These are phyloP conservation scores for Mus spretus DNA, from an alignment of 2,797 vertebrate genomes.

Conservation along the genomic window DNA sequence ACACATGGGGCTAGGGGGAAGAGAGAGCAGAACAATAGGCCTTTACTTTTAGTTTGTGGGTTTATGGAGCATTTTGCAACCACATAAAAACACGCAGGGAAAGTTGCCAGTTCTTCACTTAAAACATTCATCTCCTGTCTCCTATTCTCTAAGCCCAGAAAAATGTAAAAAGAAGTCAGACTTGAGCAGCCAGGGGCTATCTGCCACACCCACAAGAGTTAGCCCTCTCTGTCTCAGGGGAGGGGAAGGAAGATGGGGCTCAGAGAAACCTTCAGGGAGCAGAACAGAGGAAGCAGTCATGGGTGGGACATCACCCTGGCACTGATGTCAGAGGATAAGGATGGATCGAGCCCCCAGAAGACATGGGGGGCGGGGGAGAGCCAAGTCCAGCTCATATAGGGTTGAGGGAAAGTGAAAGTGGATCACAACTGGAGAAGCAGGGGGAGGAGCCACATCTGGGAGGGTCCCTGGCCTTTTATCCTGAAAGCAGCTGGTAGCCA, in stretches of 20 bases:
- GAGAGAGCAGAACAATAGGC: not conserved
- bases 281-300: too few species aligned
- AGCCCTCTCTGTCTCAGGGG: not conserved
- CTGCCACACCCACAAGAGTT: not conserved
- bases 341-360: not conserved
- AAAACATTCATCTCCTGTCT: slow-evolving; percentile 3
- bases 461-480: not conserved
- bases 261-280: not conserved
- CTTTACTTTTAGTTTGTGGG: slow-evolving; percentile 61
- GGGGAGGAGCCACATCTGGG: not conserved
- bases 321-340: not conserved
- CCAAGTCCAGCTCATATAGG: too few species aligned
- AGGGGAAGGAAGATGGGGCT: not conserved
- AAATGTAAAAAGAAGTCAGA: not conserved
- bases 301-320: not conserved
- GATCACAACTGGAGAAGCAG: not conserved
- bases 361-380: fast-evolving
- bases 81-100: slow-evolving; percentile 53
- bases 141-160: not conserved
- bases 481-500: not conserved
- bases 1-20: too few species aligned
- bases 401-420: not conserved
- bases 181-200: not conserved
- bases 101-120: slow-evolving; percentile 10
- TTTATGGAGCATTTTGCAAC: slow-evolving; percentile 65